Evolutionary conservation across 2,888 invertebrate species (phyloP).

Genomic region (Dicyrtoma fusca): DNA sequence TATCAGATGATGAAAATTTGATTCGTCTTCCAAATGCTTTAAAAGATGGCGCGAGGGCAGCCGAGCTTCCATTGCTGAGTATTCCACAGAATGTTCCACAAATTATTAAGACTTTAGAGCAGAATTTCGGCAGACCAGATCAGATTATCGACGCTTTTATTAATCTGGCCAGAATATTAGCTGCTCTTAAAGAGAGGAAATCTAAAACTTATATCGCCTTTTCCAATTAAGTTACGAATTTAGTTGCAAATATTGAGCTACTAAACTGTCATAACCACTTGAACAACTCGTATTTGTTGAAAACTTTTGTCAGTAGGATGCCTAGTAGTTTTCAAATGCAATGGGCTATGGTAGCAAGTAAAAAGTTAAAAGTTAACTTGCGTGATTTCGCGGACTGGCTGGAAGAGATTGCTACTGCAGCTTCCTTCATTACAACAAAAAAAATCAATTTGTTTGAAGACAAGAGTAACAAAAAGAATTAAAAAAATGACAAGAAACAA

Average conservation of each 20-base stretch:
- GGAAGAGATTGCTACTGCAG: too few species aligned
- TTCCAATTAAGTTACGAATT: background rate
- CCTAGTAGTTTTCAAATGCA: background rate
- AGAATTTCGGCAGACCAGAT: conserved; percentile 36
- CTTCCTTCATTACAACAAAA: too few species aligned
- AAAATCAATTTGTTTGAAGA: too few species aligned
- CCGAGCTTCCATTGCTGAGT: conserved; percentile 31
- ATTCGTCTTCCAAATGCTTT: conserved; percentile 31
- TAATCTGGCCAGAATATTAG: background rate
- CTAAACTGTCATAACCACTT: background rate
- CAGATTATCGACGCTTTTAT: conserved; percentile 30
- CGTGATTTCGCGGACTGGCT: too few species aligned
- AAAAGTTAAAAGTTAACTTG: too few species aligned
- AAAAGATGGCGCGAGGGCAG: conserved; percentile 30
- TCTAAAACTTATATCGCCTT: background rate
- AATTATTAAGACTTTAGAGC: conserved; percentile 24
- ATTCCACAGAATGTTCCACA: conserved; percentile 25
- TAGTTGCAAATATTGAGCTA: conserved; percentile 5
- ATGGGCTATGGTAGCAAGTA: too few species aligned
- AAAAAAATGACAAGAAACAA: too few species aligned
- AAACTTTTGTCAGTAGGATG: background rate
- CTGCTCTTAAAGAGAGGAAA: background rate
- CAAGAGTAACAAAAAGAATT: too few species aligned
- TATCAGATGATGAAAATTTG: conserved; percentile 32
- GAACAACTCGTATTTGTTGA: background rate